Evolutionary conservation across 2,888 invertebrate genomes (phyloP).

Genomic region (Globia sparganii): DNA sequence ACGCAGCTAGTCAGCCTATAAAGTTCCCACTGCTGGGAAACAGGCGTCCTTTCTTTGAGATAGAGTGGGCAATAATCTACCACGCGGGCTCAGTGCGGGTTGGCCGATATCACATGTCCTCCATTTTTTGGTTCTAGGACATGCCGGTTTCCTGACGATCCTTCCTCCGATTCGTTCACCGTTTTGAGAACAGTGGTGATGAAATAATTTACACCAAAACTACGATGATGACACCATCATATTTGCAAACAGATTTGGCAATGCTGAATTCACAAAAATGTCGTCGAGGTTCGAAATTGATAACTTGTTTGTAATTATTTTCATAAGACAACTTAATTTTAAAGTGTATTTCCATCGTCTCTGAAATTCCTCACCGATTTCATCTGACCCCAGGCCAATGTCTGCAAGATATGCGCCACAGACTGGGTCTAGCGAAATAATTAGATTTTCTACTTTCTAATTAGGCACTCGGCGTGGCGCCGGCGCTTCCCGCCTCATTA

Average conservation of each 20-base stretch:
- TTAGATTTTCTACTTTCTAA: constrained; percentile 82
- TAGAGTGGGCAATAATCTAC: too few species aligned
- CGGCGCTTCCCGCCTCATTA: constrained; percentile 69
- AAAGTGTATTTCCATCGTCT: background rate
- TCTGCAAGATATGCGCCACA: constrained; percentile 34
- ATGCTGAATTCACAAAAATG: background rate
- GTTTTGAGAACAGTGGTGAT: too few species aligned
- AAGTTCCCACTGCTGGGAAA: too few species aligned
- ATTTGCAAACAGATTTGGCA: background rate
- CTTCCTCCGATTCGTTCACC: too few species aligned
- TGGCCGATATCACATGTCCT: too few species aligned
- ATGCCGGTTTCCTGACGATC: too few species aligned
- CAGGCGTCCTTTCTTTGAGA: too few species aligned
- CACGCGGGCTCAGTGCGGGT: too few species aligned
- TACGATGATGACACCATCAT: too few species aligned
- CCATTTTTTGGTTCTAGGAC: too few species aligned
- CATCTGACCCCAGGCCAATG: constrained; percentile 32
- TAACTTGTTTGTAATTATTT: background rate
- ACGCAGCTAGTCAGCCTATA: too few species aligned
- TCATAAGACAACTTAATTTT: background rate
- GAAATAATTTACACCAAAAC: too few species aligned
- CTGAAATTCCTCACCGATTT: constrained; percentile 13
- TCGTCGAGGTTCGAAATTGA: background rate
- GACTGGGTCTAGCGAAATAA: constrained; percentile 69
- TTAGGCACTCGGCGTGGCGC: constrained; percentile 75